Evolutionary conservation across 2,113 vertebrate genomes (phyloP).

Genomic region (Hydropotes inermis): DNA sequence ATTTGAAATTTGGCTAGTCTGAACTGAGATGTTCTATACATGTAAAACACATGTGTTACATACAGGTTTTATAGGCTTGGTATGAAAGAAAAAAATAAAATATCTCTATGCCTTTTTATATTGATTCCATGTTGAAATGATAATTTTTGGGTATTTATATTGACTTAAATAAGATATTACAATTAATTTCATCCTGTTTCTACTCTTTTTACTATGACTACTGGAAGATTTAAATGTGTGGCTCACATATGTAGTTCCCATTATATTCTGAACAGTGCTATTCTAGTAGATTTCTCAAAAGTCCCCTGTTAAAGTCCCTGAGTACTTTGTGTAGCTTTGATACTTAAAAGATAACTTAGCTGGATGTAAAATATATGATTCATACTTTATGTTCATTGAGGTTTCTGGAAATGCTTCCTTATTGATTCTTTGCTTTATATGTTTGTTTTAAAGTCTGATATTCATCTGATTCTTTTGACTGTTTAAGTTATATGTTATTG

Average conservation of each 20-base stretch:
- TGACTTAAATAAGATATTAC: constrained; percentile 1
- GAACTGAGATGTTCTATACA: not conserved
- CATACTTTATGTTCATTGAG: not conserved
- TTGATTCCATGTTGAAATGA: not conserved
- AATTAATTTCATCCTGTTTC: not conserved
- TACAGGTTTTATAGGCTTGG: not conserved
- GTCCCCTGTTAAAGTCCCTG: not conserved
- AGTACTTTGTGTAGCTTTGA: not conserved
- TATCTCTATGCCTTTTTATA: not conserved
- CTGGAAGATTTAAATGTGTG: not conserved
- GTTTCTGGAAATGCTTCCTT: not conserved
- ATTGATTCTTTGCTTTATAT: not conserved
- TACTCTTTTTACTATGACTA: not conserved
- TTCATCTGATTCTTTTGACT: not conserved
- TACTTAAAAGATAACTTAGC: not conserved
- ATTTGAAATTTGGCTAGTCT: not conserved
- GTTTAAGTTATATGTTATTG: not conserved
- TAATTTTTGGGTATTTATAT: not conserved
- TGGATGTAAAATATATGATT: not conserved
- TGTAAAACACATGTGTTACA: not conserved
- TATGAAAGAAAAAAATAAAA: not conserved
- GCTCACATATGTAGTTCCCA: not conserved
- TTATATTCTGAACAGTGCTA: not conserved
- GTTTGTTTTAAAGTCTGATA: not conserved
- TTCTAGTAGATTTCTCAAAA: not conserved